Evolutionary conservation across 2,888 invertebrate species (phyloP), one percentile per base, ranked within the genome.

Genomic region (Pharmacophagus antenor): DNA sequence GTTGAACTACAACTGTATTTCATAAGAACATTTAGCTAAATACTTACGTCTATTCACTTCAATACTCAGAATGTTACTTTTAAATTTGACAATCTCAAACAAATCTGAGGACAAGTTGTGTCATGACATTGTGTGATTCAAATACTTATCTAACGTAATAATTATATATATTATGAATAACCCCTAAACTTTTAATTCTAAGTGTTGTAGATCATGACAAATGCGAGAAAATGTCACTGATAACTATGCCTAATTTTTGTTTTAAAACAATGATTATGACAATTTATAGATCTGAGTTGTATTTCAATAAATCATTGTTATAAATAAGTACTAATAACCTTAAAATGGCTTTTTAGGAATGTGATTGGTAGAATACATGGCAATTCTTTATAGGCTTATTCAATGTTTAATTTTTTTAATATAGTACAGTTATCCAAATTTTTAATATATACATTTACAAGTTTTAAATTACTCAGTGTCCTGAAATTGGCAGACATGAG

Each of bases 271-370:
- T 17, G 15, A 17, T 18, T 55, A 60, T 55, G 55, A 60, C 55
- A 58, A 42, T 42, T 56, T 37, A 47, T 50, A 56, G 51, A 60
- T 60, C 55, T 56, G 46, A 55, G 44, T 48, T 59, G 48, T 23
- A 6, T n/a, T n/a, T 31, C n/a, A 31, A 37, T 8, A 31, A 21
- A 56, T 50, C 37, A 21, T 50, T 46, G 21, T 17, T 57, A 44
- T 50, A 50, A 22, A 25, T 41, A 50, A 50, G 20, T 42, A 41
- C 42, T 56, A 20, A 56, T 56, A 25, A 56, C 21, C 31, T 52
- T 51, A 21, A 41, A 41, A 31, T 21, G 41, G 41, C 48, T 54
- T 48, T 49, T 49, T 48, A 41, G 21, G 41, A 54, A 25, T 57
- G 50, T 57, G 56, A 50, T 50, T n/a, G 20, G 20, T 49, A 56